Conservation (phyloP, 2,797 vertebrate species). For the Rhadinocentrus ornatus region DNA sequence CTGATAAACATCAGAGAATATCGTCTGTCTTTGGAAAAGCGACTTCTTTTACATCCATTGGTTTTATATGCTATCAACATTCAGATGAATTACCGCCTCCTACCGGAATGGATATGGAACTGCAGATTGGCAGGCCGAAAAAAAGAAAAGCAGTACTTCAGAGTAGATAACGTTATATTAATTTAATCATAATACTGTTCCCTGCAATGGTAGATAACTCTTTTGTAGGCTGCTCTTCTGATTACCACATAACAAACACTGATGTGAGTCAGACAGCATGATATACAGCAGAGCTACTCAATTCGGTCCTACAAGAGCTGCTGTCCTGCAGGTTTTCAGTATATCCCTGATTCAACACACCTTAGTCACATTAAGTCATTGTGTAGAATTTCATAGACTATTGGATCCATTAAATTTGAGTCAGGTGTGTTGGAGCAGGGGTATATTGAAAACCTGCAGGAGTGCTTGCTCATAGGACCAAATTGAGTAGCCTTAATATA, state of each 20-base stretch:
- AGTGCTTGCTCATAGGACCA: no score
- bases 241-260: not conserved
- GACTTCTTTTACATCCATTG: not conserved
- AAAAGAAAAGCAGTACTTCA: not conserved
- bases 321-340: no score
- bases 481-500: no score
- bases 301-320: no score
- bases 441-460: no score
- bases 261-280: no score
- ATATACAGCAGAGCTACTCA: not conserved
- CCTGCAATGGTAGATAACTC: not conserved
- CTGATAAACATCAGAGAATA: not conserved
- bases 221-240: not conserved
- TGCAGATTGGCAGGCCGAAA: no score
- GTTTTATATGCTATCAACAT: not conserved
- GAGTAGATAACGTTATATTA: not conserved
- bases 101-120: not conserved
- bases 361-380: no score
- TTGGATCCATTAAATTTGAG: no score
- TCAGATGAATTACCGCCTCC: not conserved
- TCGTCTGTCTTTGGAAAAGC: not conserved
- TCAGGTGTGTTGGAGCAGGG: no score
- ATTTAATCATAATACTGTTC: not conserved
- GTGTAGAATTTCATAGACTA: no score
- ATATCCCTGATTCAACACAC: no score